Evolutionary conservation across 1,140 invertebrate genomes (phyloP).

Genomic region (Plutomurus gul): DNA sequence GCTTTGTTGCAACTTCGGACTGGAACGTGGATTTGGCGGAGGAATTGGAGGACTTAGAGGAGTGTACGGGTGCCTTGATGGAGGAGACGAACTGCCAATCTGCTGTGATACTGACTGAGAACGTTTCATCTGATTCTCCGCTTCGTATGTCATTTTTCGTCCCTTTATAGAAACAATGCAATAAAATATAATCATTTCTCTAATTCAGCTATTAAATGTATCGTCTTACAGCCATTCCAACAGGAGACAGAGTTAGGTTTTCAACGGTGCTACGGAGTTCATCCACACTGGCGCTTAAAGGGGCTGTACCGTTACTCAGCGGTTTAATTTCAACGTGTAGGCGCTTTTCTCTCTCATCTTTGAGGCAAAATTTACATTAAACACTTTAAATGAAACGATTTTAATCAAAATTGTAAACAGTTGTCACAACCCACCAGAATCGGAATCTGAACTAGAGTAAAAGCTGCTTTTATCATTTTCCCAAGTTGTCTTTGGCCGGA

Average conservation of each 20-base stretch:
- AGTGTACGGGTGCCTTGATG: conserved; percentile 80
- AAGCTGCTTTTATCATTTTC: conserved; percentile 76
- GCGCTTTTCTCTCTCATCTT: conserved; percentile 82
- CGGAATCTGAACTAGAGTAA: conserved; percentile 89
- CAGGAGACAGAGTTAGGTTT: conserved; percentile 84
- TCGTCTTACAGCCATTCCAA: conserved; percentile 67
- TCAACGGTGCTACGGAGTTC: conserved; percentile 89
- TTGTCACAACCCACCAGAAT: conserved; percentile 77
- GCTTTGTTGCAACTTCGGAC: conserved; percentile 49
- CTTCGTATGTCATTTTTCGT: conserved; percentile 59
- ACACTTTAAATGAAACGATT: too few species aligned
- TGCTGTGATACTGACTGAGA: conserved; percentile 79
- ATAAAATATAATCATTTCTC: neutral
- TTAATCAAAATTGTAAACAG: neutral
- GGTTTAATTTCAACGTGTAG: conserved; percentile 96
- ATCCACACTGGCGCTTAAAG: conserved; percentile 90
- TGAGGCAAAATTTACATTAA: conserved; percentile 37
- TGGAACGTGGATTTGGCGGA: conserved; percentile 63
- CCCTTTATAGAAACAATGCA: too few species aligned
- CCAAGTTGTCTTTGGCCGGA: conserved; percentile 74
- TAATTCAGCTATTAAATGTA: conserved; percentile 12
- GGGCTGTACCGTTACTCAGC: conserved; percentile 80
- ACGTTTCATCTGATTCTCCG: conserved; percentile 73
- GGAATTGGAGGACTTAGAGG: conserved; percentile 71
- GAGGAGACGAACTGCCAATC: conserved; percentile 80